phyloP scores from a whole-genome alignment of 2,113 vertebrate species.

The Rhadina sibilatrix region DNA sequence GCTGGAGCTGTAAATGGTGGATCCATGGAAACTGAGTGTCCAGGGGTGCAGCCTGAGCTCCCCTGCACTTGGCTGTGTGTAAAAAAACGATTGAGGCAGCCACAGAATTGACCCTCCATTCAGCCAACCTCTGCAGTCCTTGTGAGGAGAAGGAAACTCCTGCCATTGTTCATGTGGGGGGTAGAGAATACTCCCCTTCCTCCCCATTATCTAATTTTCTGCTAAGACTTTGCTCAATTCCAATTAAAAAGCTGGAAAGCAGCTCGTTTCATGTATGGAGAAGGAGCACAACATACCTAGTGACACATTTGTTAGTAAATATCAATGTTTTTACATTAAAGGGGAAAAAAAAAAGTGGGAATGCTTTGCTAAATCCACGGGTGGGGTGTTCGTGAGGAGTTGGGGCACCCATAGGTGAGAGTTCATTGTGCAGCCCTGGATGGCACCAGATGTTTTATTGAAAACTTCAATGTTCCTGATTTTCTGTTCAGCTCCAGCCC shows the following conservation, averaged over 20 bases:
- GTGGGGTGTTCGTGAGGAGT: background rate
- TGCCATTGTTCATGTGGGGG: too few species aligned
- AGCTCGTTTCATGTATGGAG: background rate
- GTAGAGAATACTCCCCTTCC: background rate
- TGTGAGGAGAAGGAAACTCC: background rate
- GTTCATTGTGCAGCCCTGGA: background rate
- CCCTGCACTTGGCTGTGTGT: rapidly evolving
- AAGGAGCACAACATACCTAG: background rate
- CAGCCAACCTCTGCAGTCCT: background rate
- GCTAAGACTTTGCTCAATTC: background rate
- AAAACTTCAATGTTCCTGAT: background rate
- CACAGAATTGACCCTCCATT: background rate
- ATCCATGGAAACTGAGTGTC: background rate
- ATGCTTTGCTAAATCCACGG: background rate
- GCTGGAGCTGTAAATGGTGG: background rate
- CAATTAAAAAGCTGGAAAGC: slow-evolving; percentile 23
- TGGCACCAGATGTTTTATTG: background rate
- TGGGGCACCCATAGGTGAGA: background rate
- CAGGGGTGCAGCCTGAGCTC: rapidly evolving
- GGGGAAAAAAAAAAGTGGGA: background rate
- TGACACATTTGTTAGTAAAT: slow-evolving; percentile 1
- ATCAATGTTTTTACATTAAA: background rate
- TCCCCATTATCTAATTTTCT: background rate
- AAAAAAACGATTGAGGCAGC: background rate
- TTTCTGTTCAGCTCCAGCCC: background rate